phyloP scores from a whole-genome alignment of 2,113 vertebrate species.

The Tragelaphus scriptus region DNA sequence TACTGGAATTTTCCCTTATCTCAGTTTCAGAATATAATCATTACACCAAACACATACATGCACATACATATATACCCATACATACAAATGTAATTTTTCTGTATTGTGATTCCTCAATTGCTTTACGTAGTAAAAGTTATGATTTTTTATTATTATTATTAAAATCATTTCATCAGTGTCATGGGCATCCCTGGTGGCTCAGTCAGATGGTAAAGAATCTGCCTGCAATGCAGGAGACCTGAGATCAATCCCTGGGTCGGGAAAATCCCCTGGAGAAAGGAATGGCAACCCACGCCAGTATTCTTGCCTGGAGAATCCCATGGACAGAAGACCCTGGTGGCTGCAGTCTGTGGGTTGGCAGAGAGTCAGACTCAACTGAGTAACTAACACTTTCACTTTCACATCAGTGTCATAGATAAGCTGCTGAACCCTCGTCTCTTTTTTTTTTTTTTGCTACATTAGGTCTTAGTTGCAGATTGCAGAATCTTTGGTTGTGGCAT shows the following conservation, averaged over 20 bases:
- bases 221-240: neutral
- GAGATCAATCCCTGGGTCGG: neutral
- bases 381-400: neutral
- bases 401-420: neutral
- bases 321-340: neutral
- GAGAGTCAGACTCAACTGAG: accelerated
- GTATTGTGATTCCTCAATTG: neutral
- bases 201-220: neutral
- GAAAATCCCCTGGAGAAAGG: neutral
- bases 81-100: neutral
- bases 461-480: neutral
- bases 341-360: neutral
- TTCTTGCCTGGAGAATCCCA: neutral
- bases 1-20: neutral
- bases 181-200: neutral
- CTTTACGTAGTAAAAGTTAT: neutral
- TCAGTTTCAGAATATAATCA: neutral
- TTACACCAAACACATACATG: neutral
- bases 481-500: neutral
- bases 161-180: neutral
- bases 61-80: neutral
- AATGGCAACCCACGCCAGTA: neutral
- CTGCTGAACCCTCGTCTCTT: neutral
- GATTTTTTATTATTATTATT: neutral
- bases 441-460: neutral